Conservation (phyloP, 2,113 vertebrate genomes). For the Redunca redunca region DNA sequence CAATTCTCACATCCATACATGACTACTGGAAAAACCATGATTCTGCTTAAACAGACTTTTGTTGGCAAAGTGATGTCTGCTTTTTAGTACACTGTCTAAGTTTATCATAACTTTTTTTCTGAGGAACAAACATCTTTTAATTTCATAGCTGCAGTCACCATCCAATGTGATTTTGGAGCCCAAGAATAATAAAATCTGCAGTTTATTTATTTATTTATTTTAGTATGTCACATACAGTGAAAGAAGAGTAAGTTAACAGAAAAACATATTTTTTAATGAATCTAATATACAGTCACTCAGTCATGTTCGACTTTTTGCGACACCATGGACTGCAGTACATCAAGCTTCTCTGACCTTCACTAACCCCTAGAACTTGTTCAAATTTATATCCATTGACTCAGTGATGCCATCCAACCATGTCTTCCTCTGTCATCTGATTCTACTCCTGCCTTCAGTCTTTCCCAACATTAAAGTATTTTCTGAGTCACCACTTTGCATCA, state of each 20-base stretch:
- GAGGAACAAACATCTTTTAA: not conserved
- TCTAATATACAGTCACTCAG: not conserved
- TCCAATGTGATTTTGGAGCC: not conserved
- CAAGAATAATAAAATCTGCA: not conserved
- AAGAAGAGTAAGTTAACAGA: not conserved
- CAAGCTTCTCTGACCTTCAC: not conserved
- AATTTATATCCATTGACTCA: not conserved
- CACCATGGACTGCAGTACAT: not conserved
- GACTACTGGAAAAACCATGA: not conserved
- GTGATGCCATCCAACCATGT: not conserved
- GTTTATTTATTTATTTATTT: not conserved
- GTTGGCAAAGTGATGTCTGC: not conserved
- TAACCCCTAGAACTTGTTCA: not conserved
- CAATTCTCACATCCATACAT: not conserved
- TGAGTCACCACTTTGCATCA: not conserved
- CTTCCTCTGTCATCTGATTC: not conserved
- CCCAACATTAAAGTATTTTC: not conserved
- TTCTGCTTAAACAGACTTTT: not conserved
- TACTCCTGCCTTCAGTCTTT: not conserved
- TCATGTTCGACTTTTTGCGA: accelerated
- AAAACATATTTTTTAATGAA: not conserved
- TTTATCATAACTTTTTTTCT: not conserved
- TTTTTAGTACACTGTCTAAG: not conserved
- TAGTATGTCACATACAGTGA: not conserved
- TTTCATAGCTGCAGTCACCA: not conserved